Conservation (phyloP, 2,888 invertebrate species). For the Aspidiotus rigidus region DNA sequence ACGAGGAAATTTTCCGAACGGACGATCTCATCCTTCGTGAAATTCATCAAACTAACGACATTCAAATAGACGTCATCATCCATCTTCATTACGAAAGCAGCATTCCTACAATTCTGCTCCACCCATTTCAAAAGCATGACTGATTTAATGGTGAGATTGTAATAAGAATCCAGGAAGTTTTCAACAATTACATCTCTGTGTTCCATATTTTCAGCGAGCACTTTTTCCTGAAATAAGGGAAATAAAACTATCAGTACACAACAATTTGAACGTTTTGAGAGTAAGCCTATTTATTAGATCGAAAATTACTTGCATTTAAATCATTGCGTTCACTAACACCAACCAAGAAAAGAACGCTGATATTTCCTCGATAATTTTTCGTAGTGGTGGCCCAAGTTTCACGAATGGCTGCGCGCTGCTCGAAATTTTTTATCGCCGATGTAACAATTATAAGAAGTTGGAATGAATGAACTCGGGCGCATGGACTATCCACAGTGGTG, state of each 20-base stretch:
- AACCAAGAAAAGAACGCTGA: background rate
- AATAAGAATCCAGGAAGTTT: slow-evolving; percentile 72
- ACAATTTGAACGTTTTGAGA: background rate
- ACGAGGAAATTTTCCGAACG: background rate
- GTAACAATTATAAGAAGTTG: slow-evolving; percentile 64
- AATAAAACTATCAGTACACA: background rate
- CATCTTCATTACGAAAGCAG: slow-evolving; percentile 67
- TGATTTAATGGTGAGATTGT: slow-evolving; percentile 77
- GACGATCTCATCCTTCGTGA: slow-evolving; percentile 42
- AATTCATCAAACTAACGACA: slow-evolving; percentile 54
- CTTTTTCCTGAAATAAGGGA: slow-evolving; percentile 48
- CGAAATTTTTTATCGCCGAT: slow-evolving; percentile 60
- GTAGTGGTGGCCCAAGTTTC: slow-evolving; percentile 55
- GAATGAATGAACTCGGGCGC: slow-evolving; percentile 37
- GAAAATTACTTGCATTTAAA: background rate
- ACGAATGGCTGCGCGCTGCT: slow-evolving; percentile 56
- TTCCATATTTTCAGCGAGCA: slow-evolving; percentile 56
- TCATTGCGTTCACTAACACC: background rate
- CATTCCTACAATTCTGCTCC: slow-evolving; percentile 53
- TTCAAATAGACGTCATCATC: slow-evolving; percentile 83
- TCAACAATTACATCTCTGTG: slow-evolving; percentile 75
- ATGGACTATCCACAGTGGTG: background rate
- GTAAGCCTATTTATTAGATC: background rate
- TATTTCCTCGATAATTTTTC: background rate
- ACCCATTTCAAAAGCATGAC: slow-evolving; percentile 78